Base-by-base conservation (phyloP, 1,140 invertebrate genomes). In the Tribolium castaneum region DNA sequence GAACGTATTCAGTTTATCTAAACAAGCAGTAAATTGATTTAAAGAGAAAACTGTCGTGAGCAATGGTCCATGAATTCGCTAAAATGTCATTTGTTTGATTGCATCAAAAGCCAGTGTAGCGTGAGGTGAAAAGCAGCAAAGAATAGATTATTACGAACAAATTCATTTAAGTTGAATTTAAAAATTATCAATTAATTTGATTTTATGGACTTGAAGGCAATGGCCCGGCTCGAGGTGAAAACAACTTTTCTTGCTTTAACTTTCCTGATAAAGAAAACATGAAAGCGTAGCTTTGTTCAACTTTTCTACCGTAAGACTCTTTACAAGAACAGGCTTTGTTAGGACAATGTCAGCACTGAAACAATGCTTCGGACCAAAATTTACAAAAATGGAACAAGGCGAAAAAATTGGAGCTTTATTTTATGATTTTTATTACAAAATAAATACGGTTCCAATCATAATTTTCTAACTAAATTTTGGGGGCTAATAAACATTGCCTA, bases 151-250 rank as follows among this genome's bases (percentile, higher is more conserved):
- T 6, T 9, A 34, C 14, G 6, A 12, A 66, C 59, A 66, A 66
- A 35, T 66, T 66, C 25, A 13, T 66, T 66, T 66, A 35, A 66
- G 25, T 66, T 22, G 25, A 66, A 66, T 66, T 66, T 66, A 66
- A 66, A 66, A 66, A 66, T 66, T 66, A 66, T 66, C 59, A 66
- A 66, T 66, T 66, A 66, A 66, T 66, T 66, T 35, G 25, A 66
- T 66, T 66, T 30, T 34, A 35, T 35, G n/a, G n/a, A n/a, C 12
- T 34, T 34, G 19, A 30, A 30, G 25, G 12, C 16, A n/a, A 19
- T 19, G 16, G 16, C 16, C 16, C 1, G 9, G 25, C 56, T 10
- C 10, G 22, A 66, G 59, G 59, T 66, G 30, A 25, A 66, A 66
- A 35, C 30, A 66, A 66, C 22, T 66, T 35, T 66, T 66, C 59